phyloP scores from a whole-genome alignment of 2,888 invertebrate genomes.

The Microctonus hyperodae region DNA sequence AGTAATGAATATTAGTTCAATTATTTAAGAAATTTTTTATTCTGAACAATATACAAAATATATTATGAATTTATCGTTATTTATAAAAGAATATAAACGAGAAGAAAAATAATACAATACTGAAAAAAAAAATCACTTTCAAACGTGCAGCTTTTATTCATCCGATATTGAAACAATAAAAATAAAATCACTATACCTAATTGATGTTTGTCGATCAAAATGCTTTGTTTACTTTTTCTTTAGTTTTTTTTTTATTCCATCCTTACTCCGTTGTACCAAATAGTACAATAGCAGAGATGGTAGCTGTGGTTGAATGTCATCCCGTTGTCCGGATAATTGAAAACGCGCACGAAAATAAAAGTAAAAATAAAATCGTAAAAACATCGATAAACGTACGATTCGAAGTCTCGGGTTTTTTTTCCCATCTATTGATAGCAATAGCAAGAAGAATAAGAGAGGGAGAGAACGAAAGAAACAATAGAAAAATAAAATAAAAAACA shows the following conservation, averaged over 20 bases:
- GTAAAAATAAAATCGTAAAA: slow-evolving; percentile 12
- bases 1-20: too few relatives aligned
- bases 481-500: slow-evolving; percentile 20
- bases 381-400: slow-evolving; percentile 30
- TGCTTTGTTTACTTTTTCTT: neutral
- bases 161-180: too few relatives aligned
- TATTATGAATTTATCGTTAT: too few relatives aligned
- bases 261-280: neutral
- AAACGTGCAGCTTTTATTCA: too few relatives aligned
- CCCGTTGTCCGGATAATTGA: slow-evolving; percentile 39
- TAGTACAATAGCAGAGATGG: slow-evolving; percentile 17
- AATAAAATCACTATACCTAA: neutral
- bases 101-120: too few relatives aligned
- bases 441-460: neutral
- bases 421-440: neutral
- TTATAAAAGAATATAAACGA: too few relatives aligned
- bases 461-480: slow-evolving; percentile 26
- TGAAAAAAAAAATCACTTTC: too few relatives aligned
- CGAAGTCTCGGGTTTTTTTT: neutral
- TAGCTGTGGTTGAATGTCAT: slow-evolving; percentile 31
- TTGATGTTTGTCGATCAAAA: slow-evolving; percentile 6
- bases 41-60: too few relatives aligned
- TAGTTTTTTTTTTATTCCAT: neutral
- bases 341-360: slow-evolving; percentile 33
- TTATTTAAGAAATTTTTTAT: too few relatives aligned